phyloP scores from a whole-genome alignment of 2,888 invertebrate species.

The Horisme vitalbata region DNA sequence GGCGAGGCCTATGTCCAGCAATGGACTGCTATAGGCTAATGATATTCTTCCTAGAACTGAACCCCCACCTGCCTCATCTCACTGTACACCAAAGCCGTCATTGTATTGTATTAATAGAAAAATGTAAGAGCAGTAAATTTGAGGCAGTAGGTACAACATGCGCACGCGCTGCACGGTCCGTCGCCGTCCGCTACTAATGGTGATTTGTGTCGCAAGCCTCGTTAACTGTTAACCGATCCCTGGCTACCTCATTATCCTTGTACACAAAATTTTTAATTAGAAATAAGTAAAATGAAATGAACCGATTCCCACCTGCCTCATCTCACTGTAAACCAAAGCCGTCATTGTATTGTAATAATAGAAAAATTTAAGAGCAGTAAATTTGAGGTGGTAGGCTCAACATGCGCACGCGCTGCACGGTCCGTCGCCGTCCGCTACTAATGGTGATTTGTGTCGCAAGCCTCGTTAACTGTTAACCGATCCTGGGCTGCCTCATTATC shows the following conservation, averaged over 20 bases:
- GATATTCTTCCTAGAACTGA: too few species aligned
- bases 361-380: not conserved
- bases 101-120: too few species aligned
- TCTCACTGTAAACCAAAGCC: too few species aligned
- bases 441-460: constrained; percentile 75
- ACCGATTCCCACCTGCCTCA: too few species aligned
- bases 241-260: constrained; percentile 42
- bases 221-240: constrained; percentile 64
- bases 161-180: constrained; percentile 48
- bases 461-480: constrained; percentile 68
- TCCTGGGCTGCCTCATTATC: constrained; percentile 47
- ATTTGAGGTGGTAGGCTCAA: constrained; percentile 15
- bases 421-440: constrained; percentile 56
- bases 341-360: too few species aligned
- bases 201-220: constrained; percentile 74
- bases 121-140: not conserved
- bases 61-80: too few species aligned
- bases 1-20: too few species aligned
- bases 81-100: too few species aligned
- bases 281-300: too few species aligned
- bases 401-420: constrained; percentile 40
- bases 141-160: constrained; percentile 15
- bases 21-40: too few species aligned
- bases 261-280: constrained; percentile 15
- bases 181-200: constrained; percentile 60